Base-by-base conservation (phyloP, 2,888 invertebrate genomes). In the Ephialtes manifestator region DNA sequence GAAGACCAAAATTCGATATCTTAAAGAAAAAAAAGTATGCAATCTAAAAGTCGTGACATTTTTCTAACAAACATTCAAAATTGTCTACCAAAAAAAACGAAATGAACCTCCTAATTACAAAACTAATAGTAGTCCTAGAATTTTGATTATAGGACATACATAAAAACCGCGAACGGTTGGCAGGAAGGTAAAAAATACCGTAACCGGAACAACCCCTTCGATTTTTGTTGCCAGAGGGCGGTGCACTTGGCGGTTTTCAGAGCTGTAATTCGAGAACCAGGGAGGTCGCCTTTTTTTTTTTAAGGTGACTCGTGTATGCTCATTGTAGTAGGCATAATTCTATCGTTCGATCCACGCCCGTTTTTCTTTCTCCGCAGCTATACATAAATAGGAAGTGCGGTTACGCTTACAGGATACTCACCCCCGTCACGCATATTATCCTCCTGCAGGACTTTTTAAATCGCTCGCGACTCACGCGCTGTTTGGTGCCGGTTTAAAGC, bases 391-490 rank as follows among this genome's bases (percentile, higher is more conserved):
- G 84, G 84, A 85, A 81, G 84, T 85, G 84, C 84, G 84, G 81
- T 84, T 84, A 74, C 84, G 81, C 74, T 10, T 24, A 18, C 77
- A 74, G 78, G 74, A 84, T 78, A 74, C 48, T 65, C 82, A 74
- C 83, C 78, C 74, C 70, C 77, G 84, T 85, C 78, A 81, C 84
- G 84, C 81, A 85, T 78, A 85, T 81, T 81, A 84, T 85, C 81
- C 75, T 81, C 58, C 80, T 58, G 76, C 84, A 77, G 80, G 76
- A 81, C 78, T 55, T 35, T 35, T 55, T 80, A 74, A 53, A 58
- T 39, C 24, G 53, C 75, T 71, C 63, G 55, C 43, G 51, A 31
- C 53, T 51, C 58, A 55, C 53, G 83, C 24, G 24, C 24, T 24
- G 1, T 55, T 65, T 65, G 68, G 10, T 39, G 39, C 39, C 39